phyloP scores from a whole-genome alignment of 2,888 invertebrate genomes.

The Torymus auratus region DNA sequence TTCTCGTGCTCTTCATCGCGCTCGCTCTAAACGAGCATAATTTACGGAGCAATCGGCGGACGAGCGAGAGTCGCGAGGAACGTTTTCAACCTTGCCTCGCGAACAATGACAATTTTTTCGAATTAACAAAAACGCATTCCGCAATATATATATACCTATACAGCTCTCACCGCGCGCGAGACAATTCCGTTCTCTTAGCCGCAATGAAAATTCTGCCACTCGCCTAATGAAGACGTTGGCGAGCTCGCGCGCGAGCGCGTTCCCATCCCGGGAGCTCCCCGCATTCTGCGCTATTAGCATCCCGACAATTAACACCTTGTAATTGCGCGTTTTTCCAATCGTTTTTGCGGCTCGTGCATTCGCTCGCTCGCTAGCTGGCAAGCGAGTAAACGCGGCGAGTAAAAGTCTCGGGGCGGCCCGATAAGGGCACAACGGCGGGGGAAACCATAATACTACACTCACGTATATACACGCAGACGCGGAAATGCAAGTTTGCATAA shows the following conservation, averaged over 20 bases:
- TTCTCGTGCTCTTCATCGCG: too few relatives aligned
- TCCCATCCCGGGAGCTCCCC: background rate
- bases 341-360: conserved; percentile 1
- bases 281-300: conserved; percentile 25
- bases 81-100: too few relatives aligned
- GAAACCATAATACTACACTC: background rate
- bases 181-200: conserved; percentile 9
- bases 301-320: conserved; percentile 49
- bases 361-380: too few relatives aligned
- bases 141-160: too few relatives aligned
- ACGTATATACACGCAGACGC: background rate
- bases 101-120: too few relatives aligned
- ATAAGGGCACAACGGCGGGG: conserved; percentile 42
- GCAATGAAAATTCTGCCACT: conserved; percentile 34
- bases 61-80: background rate
- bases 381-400: too few relatives aligned
- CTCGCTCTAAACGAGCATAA: background rate
- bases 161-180: background rate
- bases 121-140: background rate
- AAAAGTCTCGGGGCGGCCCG: conserved; percentile 12
- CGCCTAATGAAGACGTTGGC: conserved; percentile 39
- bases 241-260: background rate
- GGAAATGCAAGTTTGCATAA: conserved; percentile 44
- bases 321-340: conserved; percentile 44
- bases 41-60: background rate